Evolutionary conservation across 2,113 vertebrate genomes (phyloP).

Genomic region (Neotoma lepida): DNA sequence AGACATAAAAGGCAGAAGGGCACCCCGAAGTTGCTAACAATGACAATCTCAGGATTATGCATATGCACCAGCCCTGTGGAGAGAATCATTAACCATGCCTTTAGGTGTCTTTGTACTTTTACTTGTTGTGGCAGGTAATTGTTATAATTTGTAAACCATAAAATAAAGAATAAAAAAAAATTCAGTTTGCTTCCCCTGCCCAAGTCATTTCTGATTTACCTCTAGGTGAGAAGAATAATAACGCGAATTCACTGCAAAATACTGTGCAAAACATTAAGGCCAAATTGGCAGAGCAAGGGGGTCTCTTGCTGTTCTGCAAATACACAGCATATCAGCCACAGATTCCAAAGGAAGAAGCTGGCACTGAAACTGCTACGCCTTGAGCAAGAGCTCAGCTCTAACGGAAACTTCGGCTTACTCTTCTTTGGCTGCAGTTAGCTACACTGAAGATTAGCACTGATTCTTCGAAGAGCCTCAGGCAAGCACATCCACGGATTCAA

Average conservation of each 20-base stretch:
- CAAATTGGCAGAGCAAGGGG: neutral
- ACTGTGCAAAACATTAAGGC: neutral
- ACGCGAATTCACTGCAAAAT: neutral
- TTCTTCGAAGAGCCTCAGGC: neutral
- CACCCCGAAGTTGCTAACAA: neutral
- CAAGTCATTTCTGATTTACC: neutral
- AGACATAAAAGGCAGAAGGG: neutral
- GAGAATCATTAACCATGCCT: neutral
- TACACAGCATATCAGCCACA: neutral
- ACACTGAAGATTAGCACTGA: neutral
- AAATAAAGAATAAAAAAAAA: neutral
- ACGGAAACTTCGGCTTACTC: neutral
- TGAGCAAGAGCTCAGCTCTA: neutral
- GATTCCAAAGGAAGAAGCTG: neutral
- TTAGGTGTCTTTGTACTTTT: neutral
- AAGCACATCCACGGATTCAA: neutral
- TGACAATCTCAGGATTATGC: accelerated
- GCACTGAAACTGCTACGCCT: neutral
- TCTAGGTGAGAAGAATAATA: neutral
- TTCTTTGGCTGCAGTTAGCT: neutral
- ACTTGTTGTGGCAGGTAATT: neutral
- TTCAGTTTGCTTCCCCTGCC: neutral
- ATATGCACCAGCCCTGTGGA: neutral
- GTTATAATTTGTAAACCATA: neutral
- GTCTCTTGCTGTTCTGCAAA: neutral